Conservation (phyloP, 2,113 vertebrate species). For the Myotis yumanensis region DNA sequence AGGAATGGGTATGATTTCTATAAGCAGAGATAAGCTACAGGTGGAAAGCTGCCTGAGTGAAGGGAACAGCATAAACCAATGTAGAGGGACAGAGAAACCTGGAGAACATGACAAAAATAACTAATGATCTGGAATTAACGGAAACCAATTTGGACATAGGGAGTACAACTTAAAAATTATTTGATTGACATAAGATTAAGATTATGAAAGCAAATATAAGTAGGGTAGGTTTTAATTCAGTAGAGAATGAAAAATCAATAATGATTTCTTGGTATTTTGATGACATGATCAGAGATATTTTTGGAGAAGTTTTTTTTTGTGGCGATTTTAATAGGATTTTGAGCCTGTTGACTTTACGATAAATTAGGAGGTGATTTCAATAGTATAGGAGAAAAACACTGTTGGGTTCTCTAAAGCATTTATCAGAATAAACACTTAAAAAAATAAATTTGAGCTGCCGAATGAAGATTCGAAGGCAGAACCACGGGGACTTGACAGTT, state of each 20-base stretch:
- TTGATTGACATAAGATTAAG: not conserved
- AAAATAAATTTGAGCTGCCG: not conserved
- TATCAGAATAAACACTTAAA: not conserved
- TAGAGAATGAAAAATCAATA: not conserved
- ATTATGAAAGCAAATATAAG: not conserved
- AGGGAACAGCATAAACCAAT: not conserved
- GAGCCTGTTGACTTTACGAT: not conserved
- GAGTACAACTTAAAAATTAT: not conserved
- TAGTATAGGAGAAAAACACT: not conserved
- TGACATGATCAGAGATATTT: not conserved
- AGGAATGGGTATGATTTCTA: not conserved
- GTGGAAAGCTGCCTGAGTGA: not conserved
- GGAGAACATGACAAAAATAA: accelerated
- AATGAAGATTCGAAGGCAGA: not conserved
- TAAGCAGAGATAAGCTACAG: not conserved
- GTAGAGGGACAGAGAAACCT: not conserved
- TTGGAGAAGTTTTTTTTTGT: not conserved
- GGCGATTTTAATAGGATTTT: not conserved
- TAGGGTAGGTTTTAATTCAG: not conserved
- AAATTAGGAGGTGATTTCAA: not conserved
- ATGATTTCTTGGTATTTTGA: not conserved
- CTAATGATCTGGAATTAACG: not conserved
- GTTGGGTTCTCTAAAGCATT: not conserved
- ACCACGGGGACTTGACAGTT: not conserved
- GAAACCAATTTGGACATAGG: not conserved